phyloP scores from a whole-genome alignment of 2,113 vertebrate species.

The Gambusia affinis region DNA sequence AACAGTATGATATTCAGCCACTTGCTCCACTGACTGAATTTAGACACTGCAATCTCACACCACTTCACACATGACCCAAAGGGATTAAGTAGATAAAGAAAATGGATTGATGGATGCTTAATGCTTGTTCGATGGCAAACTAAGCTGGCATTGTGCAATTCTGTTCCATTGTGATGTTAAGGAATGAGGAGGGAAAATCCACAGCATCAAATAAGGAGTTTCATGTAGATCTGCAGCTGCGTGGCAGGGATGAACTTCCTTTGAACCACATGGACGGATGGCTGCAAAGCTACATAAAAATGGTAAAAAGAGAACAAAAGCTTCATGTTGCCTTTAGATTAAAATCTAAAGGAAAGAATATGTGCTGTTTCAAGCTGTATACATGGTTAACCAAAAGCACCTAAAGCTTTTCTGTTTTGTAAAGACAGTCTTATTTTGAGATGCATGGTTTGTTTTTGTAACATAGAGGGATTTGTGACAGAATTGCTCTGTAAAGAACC shows the following conservation, averaged over 20 bases:
- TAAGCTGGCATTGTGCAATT: not conserved
- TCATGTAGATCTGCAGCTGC: not conserved
- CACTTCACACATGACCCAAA: not conserved
- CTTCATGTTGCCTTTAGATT: not conserved
- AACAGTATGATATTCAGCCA: not conserved
- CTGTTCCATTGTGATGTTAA: not conserved
- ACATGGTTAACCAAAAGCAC: slow-evolving; percentile 4
- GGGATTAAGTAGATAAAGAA: too few relatives aligned
- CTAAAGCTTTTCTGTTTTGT: slow-evolving; percentile 17
- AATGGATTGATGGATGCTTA: not conserved
- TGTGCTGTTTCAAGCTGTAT: not conserved
- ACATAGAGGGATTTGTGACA: slow-evolving; percentile 17
- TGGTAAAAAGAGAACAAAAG: not conserved
- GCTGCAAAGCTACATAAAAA: not conserved
- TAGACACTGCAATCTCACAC: not conserved
- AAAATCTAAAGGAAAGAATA: not conserved
- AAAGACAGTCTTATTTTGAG: slow-evolving; percentile 22
- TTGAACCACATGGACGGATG: not conserved
- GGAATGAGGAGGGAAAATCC: not conserved
- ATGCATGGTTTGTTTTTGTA: slow-evolving; percentile 22
- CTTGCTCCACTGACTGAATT: not conserved
- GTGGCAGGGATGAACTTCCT: not conserved
- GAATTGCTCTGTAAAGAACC: slow-evolving; percentile 28
- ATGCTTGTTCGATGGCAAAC: not conserved
- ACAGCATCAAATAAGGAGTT: not conserved